phyloP scores from a whole-genome alignment of 2,113 vertebrate species.

The Erythrocercus mccallii region DNA sequence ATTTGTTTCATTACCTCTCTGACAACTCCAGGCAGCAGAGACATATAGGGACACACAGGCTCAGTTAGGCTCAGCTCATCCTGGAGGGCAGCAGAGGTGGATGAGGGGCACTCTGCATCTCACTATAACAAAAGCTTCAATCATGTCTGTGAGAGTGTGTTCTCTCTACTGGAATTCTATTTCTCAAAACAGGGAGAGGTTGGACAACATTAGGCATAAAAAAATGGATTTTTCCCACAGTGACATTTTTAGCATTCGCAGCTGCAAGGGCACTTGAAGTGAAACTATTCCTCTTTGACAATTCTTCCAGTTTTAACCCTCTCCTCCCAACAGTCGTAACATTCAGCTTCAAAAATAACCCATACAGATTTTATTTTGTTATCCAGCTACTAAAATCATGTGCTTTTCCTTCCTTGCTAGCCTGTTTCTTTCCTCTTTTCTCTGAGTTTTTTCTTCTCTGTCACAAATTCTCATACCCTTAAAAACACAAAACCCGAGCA shows the following conservation, averaged over 20 bases:
- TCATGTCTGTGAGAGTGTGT: not conserved
- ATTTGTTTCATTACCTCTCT: not conserved
- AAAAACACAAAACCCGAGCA: not conserved
- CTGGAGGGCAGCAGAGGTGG: not conserved
- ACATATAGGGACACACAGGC: not conserved
- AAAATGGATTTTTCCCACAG: not conserved
- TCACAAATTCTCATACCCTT: not conserved
- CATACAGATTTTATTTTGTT: not conserved
- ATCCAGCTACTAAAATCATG: not conserved
- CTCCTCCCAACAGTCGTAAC: not conserved
- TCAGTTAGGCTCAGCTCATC: not conserved
- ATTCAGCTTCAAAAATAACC: not conserved
- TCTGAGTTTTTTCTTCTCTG: not conserved
- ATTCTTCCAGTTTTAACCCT: not conserved
- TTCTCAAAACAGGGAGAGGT: not conserved
- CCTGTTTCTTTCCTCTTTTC: not conserved
- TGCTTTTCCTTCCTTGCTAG: not conserved
- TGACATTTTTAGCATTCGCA: not conserved
- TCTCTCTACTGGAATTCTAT: not conserved
- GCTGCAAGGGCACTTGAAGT: not conserved
- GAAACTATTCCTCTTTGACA: not conserved
- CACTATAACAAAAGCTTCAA: not conserved
- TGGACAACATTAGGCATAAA: not conserved
- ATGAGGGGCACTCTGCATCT: not conserved
- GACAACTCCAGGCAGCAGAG: not conserved